Base-by-base conservation (phyloP, 2,797 vertebrate genomes). In the Sebastes itinus region DNA sequence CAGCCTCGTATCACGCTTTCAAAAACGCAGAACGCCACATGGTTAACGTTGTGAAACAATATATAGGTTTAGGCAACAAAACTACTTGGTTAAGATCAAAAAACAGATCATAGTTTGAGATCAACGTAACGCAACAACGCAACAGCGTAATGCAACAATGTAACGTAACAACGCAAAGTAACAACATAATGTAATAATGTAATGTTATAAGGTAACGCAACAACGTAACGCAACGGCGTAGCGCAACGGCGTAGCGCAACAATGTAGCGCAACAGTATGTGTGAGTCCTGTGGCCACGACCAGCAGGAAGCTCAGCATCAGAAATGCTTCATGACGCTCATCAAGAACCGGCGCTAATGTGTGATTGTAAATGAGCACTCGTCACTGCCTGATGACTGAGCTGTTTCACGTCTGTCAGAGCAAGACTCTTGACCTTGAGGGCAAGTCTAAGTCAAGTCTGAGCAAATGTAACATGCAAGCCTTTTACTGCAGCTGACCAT, bases 161-260 rank as follows among this genome's bases (percentile, higher is more conserved):
- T 20, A 46, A 3, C 6, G 4, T 0, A 35, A 33, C 32, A 33
- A 33, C 33, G 32, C 32, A 33, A 33, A 33, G 38, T 14, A 42
- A 42, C 38, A 42, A 33, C 4, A 33, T 33, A n/a, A 7, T 4
- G 27, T 38, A 38, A 38, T 5, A 38, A 38, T 13, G 35, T 38
- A 38, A 13, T 13, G 35, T 5, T 13, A 38, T 7, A 38, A 38
- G 12, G 13, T 38, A 38, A 6, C 25, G 27, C 12, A 23, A 59
- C 33, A 1, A 1, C 1, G 35, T 6, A 42, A 0, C 14, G 38
- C 1, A 42, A 42, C 38, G 0, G 0, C 0, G 35, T 13, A 38
- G 1, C 35, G 12, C 4, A 38, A 13, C 35, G 5, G 7, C 0
- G 14, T 18, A 18, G 0, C 42, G 42, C 2, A 46, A 46, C 42